Conservation (phyloP, 2,113 vertebrate species). For the Hemiscyllium ocellatum region DNA sequence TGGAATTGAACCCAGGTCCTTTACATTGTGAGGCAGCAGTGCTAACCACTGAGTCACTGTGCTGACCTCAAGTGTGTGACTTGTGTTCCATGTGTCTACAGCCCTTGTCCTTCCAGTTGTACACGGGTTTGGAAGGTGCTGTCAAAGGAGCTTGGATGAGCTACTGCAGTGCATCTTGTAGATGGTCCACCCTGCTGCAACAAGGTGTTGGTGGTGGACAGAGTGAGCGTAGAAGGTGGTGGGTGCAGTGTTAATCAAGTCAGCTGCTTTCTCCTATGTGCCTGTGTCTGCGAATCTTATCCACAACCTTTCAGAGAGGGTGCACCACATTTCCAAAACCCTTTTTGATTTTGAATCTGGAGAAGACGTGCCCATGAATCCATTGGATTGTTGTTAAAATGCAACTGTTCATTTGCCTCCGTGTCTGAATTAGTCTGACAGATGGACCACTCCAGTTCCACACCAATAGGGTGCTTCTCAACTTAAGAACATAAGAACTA, state of each 20-base stretch:
- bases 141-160: not conserved
- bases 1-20: too few species aligned
- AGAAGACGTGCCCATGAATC: not conserved
- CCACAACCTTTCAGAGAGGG: not conserved
- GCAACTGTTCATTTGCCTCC: not conserved
- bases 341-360: not conserved
- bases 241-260: not conserved
- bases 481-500: too few species aligned
- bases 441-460: not conserved
- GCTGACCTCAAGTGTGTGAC: too few species aligned
- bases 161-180: not conserved
- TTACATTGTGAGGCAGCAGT: too few species aligned
- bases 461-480: not conserved
- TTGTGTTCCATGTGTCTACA: too few species aligned
- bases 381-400: not conserved
- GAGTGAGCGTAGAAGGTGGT: not conserved
- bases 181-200: not conserved
- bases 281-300: not conserved
- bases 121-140: not conserved
- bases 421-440: not conserved
- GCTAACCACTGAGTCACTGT: too few species aligned
- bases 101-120: not conserved
- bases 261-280: not conserved
- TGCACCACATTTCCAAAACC: not conserved
- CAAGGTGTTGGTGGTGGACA: not conserved